A percentile compares a stretch with the other conserved stretches of the same genome.
These are phyloP conservation scores for Microtus oregoni DNA, from an alignment of 2,113 vertebrate species.

Conservation along the genomic window DNA sequence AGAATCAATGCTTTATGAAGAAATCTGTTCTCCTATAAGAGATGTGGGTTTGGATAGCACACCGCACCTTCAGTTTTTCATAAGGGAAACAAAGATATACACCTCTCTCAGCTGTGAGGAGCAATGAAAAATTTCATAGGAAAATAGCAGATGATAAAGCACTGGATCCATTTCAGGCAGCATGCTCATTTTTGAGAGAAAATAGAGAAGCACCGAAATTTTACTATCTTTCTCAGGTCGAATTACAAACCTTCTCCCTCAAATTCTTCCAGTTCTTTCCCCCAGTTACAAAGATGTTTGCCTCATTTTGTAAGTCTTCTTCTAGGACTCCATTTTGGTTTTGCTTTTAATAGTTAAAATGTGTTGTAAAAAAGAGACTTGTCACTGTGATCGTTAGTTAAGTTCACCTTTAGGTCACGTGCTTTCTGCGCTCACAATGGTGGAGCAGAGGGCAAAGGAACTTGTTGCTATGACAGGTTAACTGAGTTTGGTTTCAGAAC, in stretches of 20 bases:
- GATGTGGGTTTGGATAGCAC: no score
- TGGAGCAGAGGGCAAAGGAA: not conserved
- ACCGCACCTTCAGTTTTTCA: no score
- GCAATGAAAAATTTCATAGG: no score
- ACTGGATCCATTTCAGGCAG: no score
- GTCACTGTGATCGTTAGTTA: not conserved
- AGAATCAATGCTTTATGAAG: no score
- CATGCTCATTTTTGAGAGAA: no score
- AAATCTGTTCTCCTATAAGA: no score
- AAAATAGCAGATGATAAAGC: no score
- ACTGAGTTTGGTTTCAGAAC: not conserved
- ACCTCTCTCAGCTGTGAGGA: no score
- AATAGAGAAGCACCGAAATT: no score
- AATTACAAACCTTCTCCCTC: not conserved
- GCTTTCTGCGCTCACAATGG: not conserved
- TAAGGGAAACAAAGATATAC: no score
- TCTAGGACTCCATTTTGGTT: conserved; percentile 16
- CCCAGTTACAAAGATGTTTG: not conserved
- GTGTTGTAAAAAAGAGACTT: not conserved
- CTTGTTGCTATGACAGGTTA: no score
- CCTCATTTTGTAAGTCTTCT: not conserved
- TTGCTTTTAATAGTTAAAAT: not conserved
- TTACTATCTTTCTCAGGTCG: not conserved
- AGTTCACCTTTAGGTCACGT: conserved; percentile 40
- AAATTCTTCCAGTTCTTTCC: not conserved